These are phyloP conservation scores for Caenorhabditis sp. DNA, from an alignment of 2,888 invertebrate species.

Conservation along the genomic window DNA sequence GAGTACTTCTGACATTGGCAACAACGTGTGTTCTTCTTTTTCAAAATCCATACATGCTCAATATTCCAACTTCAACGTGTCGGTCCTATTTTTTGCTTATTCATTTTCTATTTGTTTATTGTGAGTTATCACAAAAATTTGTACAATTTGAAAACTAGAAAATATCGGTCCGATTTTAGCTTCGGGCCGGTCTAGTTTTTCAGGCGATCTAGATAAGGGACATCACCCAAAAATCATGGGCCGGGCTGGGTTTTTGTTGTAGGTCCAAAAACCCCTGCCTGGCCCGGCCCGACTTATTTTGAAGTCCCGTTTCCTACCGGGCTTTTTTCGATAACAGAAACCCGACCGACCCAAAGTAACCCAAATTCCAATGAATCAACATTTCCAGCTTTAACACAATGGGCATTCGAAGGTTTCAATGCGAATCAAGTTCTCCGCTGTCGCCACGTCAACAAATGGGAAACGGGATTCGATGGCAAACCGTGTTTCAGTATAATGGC, in stretches of 20 bases:
- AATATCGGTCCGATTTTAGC: no score
- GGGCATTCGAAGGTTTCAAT: slow-evolving; percentile 37
- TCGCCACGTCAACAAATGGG: slow-evolving; percentile 33
- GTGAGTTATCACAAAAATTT: neutral
- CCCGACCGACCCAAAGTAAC: no score
- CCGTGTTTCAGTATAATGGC: slow-evolving; percentile 16
- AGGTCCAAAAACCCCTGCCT: no score
- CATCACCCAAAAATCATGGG: no score
- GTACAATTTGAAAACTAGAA: no score
- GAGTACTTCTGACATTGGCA: slow-evolving; percentile 22
- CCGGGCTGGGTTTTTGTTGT: no score
- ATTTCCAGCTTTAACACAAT: slow-evolving; percentile 32
- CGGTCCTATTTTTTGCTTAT: slow-evolving; percentile 27
- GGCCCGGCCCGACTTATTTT: no score
- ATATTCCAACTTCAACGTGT: slow-evolving; percentile 23
- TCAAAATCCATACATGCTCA: slow-evolving; percentile 29
- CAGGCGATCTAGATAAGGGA: no score
- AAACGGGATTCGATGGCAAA: slow-evolving; percentile 18
- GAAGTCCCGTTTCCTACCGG: no score
- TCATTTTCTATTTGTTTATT: slow-evolving; percentile 28
- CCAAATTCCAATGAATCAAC: no score
- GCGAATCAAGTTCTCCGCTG: slow-evolving; percentile 40
- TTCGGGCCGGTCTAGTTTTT: no score
- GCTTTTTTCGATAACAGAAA: no score
- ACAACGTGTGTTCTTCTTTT: slow-evolving; percentile 26